Percentiles rank a stretch among this genome's conserved stretches.
These are phyloP conservation scores for Clarias macrocephalus DNA, from an alignment of 2,113 vertebrate species.

Conservation along the genomic window DNA sequence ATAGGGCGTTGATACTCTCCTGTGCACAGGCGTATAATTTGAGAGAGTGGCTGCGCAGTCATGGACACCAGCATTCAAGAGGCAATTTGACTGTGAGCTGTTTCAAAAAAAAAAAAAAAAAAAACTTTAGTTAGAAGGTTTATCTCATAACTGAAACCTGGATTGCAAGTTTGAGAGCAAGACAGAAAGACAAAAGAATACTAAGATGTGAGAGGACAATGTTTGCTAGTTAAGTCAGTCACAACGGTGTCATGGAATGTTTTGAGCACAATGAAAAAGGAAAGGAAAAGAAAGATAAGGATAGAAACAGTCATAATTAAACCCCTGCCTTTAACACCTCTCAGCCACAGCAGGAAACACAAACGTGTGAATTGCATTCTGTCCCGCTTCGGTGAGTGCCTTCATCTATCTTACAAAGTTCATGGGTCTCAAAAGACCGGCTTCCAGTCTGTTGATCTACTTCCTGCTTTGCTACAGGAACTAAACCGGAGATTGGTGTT, in stretches of 20 bases:
- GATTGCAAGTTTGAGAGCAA: neutral
- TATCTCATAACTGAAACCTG: neutral
- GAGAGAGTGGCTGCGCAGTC: neutral
- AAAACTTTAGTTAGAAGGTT: neutral
- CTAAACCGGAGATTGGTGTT: neutral
- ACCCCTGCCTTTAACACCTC: constrained; percentile 28
- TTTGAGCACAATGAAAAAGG: too few relatives aligned
- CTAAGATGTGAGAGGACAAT: too few relatives aligned
- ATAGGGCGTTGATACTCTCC: neutral
- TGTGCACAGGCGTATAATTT: constrained; percentile 6
- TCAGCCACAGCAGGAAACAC: constrained; percentile 12
- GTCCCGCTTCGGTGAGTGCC: neutral
- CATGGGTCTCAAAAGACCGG: neutral
- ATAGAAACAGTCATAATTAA: constrained; percentile 14
- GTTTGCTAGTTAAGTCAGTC: neutral
- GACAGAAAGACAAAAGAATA: neutral
- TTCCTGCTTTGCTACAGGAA: neutral
- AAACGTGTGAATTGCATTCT: constrained; percentile 31
- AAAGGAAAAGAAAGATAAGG: neutral
- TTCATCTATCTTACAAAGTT: neutral
- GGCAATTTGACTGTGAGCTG: neutral
- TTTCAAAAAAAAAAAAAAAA: neutral
- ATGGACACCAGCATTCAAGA: constrained; percentile 23
- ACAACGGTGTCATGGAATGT: neutral
- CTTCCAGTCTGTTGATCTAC: constrained; percentile 1